These are phyloP conservation scores for Bubo bubo DNA, from an alignment of 2,113 vertebrate genomes.

Conservation along the genomic window DNA sequence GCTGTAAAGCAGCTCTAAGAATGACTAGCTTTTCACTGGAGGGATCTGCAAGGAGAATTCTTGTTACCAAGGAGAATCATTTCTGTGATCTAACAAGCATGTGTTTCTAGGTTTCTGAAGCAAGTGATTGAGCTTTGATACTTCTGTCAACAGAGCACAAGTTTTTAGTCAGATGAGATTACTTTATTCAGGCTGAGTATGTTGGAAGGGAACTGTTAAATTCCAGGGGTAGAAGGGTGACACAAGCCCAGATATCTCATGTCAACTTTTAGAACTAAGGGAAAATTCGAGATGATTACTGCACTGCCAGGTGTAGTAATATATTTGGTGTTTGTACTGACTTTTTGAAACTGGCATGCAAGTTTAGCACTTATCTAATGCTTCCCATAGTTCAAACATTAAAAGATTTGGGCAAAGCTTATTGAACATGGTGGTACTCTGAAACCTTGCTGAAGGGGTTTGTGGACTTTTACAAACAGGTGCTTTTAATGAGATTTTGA, in stretches of 20 bases:
- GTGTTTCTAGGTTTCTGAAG: not conserved
- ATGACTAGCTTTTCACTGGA: not conserved
- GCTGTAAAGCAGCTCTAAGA: not conserved
- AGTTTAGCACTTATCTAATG: not conserved
- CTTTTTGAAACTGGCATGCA: not conserved
- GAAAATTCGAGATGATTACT: not conserved
- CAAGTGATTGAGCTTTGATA: fast-evolving
- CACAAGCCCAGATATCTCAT: not conserved
- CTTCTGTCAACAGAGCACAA: not conserved
- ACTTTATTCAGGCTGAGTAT: not conserved
- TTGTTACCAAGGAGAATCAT: not conserved
- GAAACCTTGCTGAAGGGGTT: not conserved
- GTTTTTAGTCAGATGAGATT: not conserved
- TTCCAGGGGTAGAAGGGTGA: not conserved
- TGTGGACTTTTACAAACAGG: not conserved
- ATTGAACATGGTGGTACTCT: not conserved
- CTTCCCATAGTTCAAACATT: not conserved
- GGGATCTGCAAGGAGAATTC: not conserved
- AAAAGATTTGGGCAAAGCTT: not conserved
- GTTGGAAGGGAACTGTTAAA: not conserved
- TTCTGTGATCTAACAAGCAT: not conserved
- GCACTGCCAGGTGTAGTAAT: not conserved
- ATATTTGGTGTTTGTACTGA: not conserved
- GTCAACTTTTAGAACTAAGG: not conserved
- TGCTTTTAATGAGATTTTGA: not conserved